Base-by-base conservation (phyloP, 2,113 vertebrate genomes). In the Gymnocephalus cernua region DNA sequence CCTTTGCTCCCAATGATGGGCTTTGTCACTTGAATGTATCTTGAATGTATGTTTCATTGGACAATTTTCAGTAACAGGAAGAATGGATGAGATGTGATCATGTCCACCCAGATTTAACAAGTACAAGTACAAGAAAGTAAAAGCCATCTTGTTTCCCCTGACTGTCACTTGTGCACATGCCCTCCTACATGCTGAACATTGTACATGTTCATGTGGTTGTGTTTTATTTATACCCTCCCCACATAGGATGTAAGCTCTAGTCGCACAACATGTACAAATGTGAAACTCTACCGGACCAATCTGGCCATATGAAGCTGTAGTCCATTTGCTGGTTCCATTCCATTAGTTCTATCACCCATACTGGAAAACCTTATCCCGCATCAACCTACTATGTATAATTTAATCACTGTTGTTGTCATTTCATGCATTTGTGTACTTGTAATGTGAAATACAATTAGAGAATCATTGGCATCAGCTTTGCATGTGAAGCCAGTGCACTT, bases 371-470 rank as follows among this genome's bases (percentile, higher is more conserved):
- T 8, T 29, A 11, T 48, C 44, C 57, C 6, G 13, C 27, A 9
- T 62, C 69, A 61, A 21, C n/a, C 13, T n/a, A 18, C 53, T 16
- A 63, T 65, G 51, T 67, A 71, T 70, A 82, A 86, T 80, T 77
- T 27, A 84, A 70, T 51, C 45, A 70, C 70, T 69, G 47, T 70
- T 73, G 69, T 62, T 82, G 75, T 56, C 69, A 57, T 86, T 80
- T 89, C 77, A 82, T 19, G 12, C 80, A 41, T 71, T 80, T 78
- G 74, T 79, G 87, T 86, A 58, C 54, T 68, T 79, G 65, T 62
- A 68, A 76, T 74, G 68, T 54, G 41, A 73, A 73, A 80, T 23
- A 74, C 58, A 77, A 66, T 62, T 56, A 69, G 45, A 50, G 38
- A 41, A 57, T 80, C 41, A 47, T 72, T 25, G 72, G 53, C 19